phyloP scores from a whole-genome alignment of 2,797 vertebrate genomes.

The Sebastes vulpes region DNA sequence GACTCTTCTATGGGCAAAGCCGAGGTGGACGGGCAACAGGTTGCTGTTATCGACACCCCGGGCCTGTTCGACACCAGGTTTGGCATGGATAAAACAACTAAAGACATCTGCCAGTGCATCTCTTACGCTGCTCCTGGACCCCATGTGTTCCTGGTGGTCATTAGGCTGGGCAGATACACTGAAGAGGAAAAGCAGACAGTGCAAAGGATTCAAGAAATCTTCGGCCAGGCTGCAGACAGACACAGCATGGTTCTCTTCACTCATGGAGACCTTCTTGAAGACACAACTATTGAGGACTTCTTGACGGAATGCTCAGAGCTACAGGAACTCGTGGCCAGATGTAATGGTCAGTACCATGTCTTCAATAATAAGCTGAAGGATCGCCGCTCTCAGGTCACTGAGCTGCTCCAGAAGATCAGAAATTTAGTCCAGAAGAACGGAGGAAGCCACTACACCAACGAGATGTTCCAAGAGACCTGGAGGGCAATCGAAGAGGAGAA shows the following conservation, averaged over 20 bases:
- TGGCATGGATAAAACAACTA: neutral
- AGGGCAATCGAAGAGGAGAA: neutral
- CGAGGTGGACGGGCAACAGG: neutral
- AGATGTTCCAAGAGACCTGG: constrained; percentile 33
- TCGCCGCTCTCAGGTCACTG: neutral
- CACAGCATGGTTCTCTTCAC: constrained; percentile 39
- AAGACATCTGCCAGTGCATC: neutral
- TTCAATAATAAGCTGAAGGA: neutral
- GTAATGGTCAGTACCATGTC: constrained; percentile 14
- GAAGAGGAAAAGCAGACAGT: neutral
- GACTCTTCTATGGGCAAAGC: too few relatives aligned
- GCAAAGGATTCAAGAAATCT: neutral
- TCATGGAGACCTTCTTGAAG: neutral
- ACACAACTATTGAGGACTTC: neutral
- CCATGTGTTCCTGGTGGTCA: constrained; percentile 22
- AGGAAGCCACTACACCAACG: constrained; percentile 39
- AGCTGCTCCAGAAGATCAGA: constrained; percentile 34
- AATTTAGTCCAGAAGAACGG: neutral
- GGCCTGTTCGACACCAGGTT: constrained; percentile 22
- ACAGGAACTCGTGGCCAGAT: neutral
- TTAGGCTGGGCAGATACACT: neutral
- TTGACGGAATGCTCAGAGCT: neutral
- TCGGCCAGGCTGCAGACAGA: constrained; percentile 11
- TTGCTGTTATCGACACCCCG: constrained; percentile 19
- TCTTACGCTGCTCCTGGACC: constrained; percentile 2